Evolutionary conservation across 1,140 invertebrate species (phyloP).

Genomic region (Brachionus angularis): DNA sequence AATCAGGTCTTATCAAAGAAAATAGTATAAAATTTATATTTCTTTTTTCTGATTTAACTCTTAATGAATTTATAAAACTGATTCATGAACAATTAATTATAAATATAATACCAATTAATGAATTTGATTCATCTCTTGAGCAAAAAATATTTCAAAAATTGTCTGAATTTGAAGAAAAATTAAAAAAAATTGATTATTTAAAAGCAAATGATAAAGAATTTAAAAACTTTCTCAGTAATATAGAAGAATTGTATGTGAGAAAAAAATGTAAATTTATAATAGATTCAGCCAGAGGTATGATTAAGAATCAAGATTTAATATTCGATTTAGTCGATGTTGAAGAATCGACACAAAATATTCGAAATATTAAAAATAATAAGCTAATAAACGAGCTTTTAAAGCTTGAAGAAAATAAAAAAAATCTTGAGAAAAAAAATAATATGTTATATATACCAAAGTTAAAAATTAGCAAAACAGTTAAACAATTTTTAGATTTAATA

Average conservation of each 20-base stretch:
- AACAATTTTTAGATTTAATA: constrained; percentile 1
- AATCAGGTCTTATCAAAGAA: not conserved
- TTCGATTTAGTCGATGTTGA: constrained; percentile 4
- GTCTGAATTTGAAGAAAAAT: constrained; percentile 23
- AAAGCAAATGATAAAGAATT: not conserved
- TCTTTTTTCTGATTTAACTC: not conserved
- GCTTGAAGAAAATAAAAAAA: not conserved
- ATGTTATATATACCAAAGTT: constrained; percentile 13
- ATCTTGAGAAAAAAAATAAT: not conserved
- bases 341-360: not conserved
- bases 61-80: not conserved
- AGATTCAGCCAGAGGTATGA: constrained; percentile 6
- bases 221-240: not conserved
- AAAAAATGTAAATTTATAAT: constrained; percentile 35
- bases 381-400: not conserved
- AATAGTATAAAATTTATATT: not conserved
- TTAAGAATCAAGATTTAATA: constrained; percentile 26
- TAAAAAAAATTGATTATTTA: not conserved
- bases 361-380: not conserved
- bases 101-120: not conserved
- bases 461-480: not conserved
- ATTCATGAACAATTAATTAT: constrained; percentile 15
- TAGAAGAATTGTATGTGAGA: constrained; percentile 39
- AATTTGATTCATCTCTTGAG: not conserved
- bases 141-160: not conserved